A percentile compares a stretch with the other conserved stretches of the same genome.
Conservation (phyloP, 2,797 vertebrate species). For the Salarias fasciatus region DNA sequence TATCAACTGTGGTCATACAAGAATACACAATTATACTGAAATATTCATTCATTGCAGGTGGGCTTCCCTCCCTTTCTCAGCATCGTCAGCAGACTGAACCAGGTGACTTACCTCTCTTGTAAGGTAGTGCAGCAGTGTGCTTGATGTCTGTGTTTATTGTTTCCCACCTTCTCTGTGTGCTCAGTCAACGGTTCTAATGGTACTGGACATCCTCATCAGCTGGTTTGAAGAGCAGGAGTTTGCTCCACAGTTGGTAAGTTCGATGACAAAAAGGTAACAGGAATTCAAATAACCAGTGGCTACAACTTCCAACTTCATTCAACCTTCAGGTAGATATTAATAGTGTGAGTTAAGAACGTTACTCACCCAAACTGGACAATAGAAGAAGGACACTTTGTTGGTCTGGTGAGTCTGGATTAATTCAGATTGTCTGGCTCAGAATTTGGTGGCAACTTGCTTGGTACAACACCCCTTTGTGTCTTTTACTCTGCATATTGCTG, state of each 20-base stretch:
- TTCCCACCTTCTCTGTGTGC: conserved; percentile 21
- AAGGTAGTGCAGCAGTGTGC: neutral
- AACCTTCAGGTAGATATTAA: no score
- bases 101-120: conserved; percentile 80
- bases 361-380: no score
- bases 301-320: no score
- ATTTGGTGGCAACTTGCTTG: no score
- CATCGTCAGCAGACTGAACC: conserved; percentile 95
- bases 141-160: neutral
- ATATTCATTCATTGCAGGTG: conserved; percentile 76
- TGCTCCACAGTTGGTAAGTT: conserved; percentile 81
- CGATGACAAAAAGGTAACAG: no score
- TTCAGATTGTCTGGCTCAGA: no score
- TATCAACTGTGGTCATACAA: no score
- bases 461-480: no score
- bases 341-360: neutral
- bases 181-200: conserved; percentile 89
- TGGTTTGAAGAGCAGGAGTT: conserved; percentile 94
- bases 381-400: no score
- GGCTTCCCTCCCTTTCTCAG: conserved; percentile 96
- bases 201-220: conserved; percentile 90
- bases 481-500: no score
- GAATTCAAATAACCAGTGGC: no score
- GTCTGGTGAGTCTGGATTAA: no score
- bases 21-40: neutral